Evolutionary conservation across 1,140 invertebrate species (phyloP).

Genomic region (Drosophila insularis): DNA sequence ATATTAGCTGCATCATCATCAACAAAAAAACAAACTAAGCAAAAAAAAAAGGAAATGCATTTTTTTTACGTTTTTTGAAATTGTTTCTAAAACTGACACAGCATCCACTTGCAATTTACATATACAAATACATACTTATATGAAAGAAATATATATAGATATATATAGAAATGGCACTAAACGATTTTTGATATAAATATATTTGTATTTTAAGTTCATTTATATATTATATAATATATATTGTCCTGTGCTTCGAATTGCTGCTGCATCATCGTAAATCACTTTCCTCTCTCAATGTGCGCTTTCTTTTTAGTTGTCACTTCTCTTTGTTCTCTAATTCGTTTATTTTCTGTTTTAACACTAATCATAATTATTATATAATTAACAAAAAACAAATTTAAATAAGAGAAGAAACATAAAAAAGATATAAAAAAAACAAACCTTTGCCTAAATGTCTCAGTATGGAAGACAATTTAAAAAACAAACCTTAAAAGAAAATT

Average conservation of each 20-base stretch:
- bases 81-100: conserved; percentile 37
- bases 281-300: conserved; percentile 42
- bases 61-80: conserved; percentile 56
- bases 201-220: conserved; percentile 64
- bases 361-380: conserved; percentile 60
- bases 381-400: conserved; percentile 59
- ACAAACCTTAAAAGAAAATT: conserved; percentile 59
- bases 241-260: conserved; percentile 60
- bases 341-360: conserved; percentile 25
- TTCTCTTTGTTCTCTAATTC: background rate
- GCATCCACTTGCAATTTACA: conserved; percentile 37
- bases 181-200: conserved; percentile 71
- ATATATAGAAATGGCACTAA: conserved; percentile 47
- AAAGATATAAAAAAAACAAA: conserved; percentile 44
- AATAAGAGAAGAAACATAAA: conserved; percentile 37
- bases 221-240: conserved; percentile 37
- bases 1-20: conserved; percentile 15
- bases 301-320: conserved; percentile 40
- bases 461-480: conserved; percentile 73
- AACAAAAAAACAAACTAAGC: conserved; percentile 46
- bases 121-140: conserved; percentile 39
- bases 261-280: conserved; percentile 32
- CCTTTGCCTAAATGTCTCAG: conserved; percentile 78
- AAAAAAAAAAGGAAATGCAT: conserved; percentile 61
- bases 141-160: conserved; percentile 35